Conservation (phyloP, 1,140 invertebrate species). For the Contarinia nasturtii region DNA sequence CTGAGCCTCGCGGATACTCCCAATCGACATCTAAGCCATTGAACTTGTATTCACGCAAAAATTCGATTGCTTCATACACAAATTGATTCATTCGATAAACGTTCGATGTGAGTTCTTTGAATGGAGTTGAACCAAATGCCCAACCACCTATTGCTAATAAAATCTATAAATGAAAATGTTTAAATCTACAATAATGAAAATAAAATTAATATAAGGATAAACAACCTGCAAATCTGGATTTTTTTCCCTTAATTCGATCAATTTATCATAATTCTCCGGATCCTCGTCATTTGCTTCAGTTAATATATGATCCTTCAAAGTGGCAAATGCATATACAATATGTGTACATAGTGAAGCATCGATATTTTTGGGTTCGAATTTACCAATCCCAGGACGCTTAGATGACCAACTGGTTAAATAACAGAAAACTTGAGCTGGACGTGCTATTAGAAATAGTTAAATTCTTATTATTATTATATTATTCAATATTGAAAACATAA, state of each 20-base stretch:
- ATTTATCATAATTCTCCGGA: slow-evolving; percentile 62
- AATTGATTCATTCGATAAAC: slow-evolving; percentile 88
- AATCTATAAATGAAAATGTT: slow-evolving; percentile 31
- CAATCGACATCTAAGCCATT: slow-evolving; percentile 87
- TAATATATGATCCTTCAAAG: slow-evolving; percentile 64
- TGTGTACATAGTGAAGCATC: slow-evolving; percentile 79
- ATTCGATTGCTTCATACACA: slow-evolving; percentile 83
- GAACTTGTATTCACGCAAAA: slow-evolving; percentile 77
- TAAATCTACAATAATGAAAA: neutral
- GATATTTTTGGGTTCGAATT: slow-evolving; percentile 74
- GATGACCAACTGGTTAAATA: slow-evolving; percentile 90
- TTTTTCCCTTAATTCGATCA: slow-evolving; percentile 66
- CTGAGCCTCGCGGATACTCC: slow-evolving; percentile 83
- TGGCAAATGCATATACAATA: slow-evolving; percentile 83
- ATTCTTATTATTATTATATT: slow-evolving; percentile 1
- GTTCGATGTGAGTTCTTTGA: slow-evolving; percentile 80
- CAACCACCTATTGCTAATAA: slow-evolving; percentile 84
- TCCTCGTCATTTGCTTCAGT: slow-evolving; percentile 60
- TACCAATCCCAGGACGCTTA: slow-evolving; percentile 66
- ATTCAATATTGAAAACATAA: neutral
- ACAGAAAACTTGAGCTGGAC: slow-evolving; percentile 70
- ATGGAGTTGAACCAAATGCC: slow-evolving; percentile 82
- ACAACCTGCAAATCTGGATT: slow-evolving; percentile 74
- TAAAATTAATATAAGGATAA: slow-evolving; percentile 1
- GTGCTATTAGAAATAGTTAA: slow-evolving; percentile 28